These are phyloP conservation scores for Bufo gargarizans DNA, from an alignment of 2,113 vertebrate genomes.

Conservation along the genomic window DNA sequence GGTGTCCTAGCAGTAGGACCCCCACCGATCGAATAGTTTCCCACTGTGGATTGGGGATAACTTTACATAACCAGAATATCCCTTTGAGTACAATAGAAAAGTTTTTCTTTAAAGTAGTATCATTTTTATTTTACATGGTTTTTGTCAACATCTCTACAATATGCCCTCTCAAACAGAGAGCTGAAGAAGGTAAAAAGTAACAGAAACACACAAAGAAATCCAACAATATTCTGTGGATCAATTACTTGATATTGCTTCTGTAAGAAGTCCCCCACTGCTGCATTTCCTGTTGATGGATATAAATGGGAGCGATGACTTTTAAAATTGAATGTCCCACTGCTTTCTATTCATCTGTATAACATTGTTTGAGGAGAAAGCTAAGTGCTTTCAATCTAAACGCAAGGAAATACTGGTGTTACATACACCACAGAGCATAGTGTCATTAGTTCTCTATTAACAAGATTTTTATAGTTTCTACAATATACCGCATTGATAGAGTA, in stretches of 20 bases:
- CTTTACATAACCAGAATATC: too few relatives aligned
- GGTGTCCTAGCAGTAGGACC: too few relatives aligned
- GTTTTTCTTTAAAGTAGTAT: background rate
- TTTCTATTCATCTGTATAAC: slow-evolving; percentile 50
- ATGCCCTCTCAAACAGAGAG: slow-evolving; percentile 21
- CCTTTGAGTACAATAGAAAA: background rate
- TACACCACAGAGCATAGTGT: slow-evolving; percentile 28
- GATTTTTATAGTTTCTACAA: slow-evolving; percentile 6
- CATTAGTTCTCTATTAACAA: slow-evolving; percentile 49
- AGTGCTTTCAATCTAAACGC: slow-evolving; percentile 38
- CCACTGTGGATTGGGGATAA: too few relatives aligned
- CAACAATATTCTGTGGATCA: slow-evolving; percentile 48
- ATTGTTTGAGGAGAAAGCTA: slow-evolving; percentile 41
- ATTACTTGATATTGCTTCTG: slow-evolving; percentile 49
- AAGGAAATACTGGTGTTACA: slow-evolving; percentile 22
- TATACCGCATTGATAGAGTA: background rate
- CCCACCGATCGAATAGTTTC: too few relatives aligned
- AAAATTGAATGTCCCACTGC: slow-evolving; percentile 54
- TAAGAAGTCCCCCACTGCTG: slow-evolving; percentile 53
- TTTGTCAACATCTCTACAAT: background rate
- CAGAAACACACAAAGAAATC: slow-evolving; percentile 15
- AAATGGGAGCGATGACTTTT: slow-evolving; percentile 54
- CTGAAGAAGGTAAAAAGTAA: slow-evolving; percentile 26
- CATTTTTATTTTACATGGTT: background rate
- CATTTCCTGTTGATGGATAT: slow-evolving; percentile 54